Conservation (phyloP, 2,888 invertebrate genomes). For the Epirrhoe alternata region DNA sequence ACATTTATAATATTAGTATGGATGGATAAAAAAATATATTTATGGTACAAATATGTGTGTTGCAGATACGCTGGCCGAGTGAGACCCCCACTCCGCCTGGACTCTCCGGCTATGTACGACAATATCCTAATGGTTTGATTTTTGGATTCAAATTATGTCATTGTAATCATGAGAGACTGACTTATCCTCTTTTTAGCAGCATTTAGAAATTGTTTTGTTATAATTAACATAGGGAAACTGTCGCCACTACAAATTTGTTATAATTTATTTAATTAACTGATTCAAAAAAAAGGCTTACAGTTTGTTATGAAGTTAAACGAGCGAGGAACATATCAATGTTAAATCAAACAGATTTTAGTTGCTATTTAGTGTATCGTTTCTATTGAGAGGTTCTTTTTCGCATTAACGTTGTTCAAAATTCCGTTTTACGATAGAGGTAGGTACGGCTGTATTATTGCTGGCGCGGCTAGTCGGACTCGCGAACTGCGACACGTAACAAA, state of each 20-base stretch:
- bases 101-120: conserved; percentile 48
- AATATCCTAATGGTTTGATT: conserved; percentile 72
- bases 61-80: conserved; percentile 72
- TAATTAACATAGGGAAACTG: conserved; percentile 44
- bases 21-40: too few species aligned
- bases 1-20: too few species aligned
- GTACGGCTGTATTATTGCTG: conserved; percentile 40
- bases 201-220: conserved; percentile 78
- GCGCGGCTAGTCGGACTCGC: neutral
- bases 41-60: conserved; percentile 28
- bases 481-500: conserved; percentile 58
- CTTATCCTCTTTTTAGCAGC: conserved; percentile 78
- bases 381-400: conserved; percentile 79
- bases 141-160: conserved; percentile 69
- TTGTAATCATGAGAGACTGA: conserved; percentile 81
- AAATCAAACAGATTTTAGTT: conserved; percentile 62
- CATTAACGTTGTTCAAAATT: conserved; percentile 79
- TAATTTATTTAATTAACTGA: conserved; percentile 49
- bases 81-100: conserved; percentile 49
- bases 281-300: conserved; percentile 45
- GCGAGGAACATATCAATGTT: conserved; percentile 77
- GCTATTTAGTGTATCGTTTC: conserved; percentile 52
- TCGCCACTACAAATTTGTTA: conserved; percentile 47
- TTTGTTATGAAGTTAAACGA: conserved; percentile 53
- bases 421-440: conserved; percentile 55